These are phyloP conservation scores for Australoheros facetus DNA, from an alignment of 2,797 vertebrate genomes.

Conservation along the genomic window DNA sequence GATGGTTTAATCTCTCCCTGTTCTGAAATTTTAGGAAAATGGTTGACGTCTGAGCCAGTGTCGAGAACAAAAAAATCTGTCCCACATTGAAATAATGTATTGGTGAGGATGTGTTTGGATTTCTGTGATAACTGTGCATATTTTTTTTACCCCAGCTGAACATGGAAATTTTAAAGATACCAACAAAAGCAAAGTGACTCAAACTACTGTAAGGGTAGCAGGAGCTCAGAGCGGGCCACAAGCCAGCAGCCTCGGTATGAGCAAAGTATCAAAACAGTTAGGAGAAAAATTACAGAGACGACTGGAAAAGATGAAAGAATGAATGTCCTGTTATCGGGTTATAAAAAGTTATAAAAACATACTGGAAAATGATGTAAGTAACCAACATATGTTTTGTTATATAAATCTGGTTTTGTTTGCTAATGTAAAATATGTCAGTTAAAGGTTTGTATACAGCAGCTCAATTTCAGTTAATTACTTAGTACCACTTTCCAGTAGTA, in stretches of 20 bases:
- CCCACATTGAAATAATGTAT: background rate
- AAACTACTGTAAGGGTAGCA: background rate
- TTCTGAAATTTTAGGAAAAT: constrained; percentile 30
- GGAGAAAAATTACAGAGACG: background rate
- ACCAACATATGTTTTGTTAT: background rate
- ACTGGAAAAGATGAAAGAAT: background rate
- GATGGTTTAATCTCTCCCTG: constrained; percentile 10
- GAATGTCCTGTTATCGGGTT: background rate
- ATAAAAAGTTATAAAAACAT: background rate
- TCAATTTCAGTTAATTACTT: background rate
- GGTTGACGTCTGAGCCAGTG: constrained; percentile 3
- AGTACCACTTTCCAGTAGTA: background rate
- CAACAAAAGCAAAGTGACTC: background rate
- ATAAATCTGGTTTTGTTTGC: background rate
- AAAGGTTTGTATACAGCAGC: background rate
- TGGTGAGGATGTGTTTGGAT: background rate
- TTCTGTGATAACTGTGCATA: background rate
- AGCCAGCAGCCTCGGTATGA: background rate
- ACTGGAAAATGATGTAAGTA: background rate
- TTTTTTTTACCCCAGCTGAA: background rate
- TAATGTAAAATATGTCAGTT: background rate
- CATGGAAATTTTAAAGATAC: background rate
- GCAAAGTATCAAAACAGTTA: background rate
- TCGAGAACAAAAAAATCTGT: constrained; percentile 17
- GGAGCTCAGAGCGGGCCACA: background rate